Conservation (phyloP, 2,888 invertebrate species). For the Pharmacophagus antenor region DNA sequence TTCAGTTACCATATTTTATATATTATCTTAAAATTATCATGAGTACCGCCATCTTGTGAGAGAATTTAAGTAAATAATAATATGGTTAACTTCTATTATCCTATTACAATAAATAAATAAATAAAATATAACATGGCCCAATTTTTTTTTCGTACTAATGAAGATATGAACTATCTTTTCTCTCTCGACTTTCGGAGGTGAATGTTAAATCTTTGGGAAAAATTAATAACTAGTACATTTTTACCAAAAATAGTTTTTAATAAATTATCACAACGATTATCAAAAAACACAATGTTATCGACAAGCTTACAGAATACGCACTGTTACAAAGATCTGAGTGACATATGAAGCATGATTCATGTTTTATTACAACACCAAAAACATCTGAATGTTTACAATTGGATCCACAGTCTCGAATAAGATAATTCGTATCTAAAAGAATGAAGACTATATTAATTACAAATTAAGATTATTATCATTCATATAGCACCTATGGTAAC, state of each 20-base stretch:
- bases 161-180: no score
- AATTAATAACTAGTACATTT: neutral
- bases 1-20: no score
- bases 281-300: neutral
- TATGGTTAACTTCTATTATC: no score
- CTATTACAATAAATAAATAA: no score
- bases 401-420: slow-evolving; percentile 18
- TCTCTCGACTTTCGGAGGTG: neutral
- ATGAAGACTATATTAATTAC: slow-evolving; percentile 42
- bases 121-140: no score
- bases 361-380: slow-evolving; percentile 5
- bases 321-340: slow-evolving; percentile 25
- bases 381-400: slow-evolving; percentile 5
- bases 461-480: neutral
- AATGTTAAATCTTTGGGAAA: neutral
- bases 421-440: slow-evolving; percentile 8
- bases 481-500: no score
- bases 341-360: slow-evolving; percentile 21
- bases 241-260: neutral
- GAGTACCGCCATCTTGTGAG: no score
- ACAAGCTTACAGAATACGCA: slow-evolving; percentile 4
- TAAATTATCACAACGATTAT: neutral
- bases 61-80: no score
- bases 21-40: no score
- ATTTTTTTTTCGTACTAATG: no score